These are phyloP conservation scores for Tupiocoris notatus DNA, from an alignment of 2,888 invertebrate species.

Conservation along the genomic window DNA sequence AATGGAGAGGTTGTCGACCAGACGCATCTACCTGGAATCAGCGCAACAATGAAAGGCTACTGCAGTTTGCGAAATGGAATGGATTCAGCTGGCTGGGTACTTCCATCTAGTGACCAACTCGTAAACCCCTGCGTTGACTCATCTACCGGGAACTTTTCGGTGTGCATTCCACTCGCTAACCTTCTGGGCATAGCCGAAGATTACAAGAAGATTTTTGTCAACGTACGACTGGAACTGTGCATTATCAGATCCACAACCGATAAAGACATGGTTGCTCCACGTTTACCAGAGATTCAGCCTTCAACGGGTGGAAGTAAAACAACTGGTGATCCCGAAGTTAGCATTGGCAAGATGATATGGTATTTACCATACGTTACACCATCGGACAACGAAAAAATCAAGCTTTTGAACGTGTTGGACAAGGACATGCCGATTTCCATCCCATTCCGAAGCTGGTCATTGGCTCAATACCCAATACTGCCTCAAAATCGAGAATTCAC, in stretches of 20 bases:
- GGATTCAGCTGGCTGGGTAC: slow-evolving; percentile 7
- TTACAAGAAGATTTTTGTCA: slow-evolving; percentile 46
- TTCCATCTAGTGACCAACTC: neutral
- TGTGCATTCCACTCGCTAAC: slow-evolving; percentile 46
- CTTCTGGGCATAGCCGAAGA: slow-evolving; percentile 49
- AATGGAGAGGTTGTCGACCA: slow-evolving; percentile 36
- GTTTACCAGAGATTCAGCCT: neutral
- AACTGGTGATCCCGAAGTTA: slow-evolving; percentile 20
- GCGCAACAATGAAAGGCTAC: slow-evolving; percentile 36
- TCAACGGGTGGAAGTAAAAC: neutral
- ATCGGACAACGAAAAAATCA: slow-evolving; percentile 47
- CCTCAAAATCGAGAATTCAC: slow-evolving; percentile 51
- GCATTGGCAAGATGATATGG: slow-evolving; percentile 47
- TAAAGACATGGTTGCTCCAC: slow-evolving; percentile 1
- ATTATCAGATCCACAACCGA: slow-evolving; percentile 32
- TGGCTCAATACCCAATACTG: slow-evolving; percentile 53
- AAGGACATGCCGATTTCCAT: slow-evolving; percentile 44
- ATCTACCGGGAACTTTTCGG: slow-evolving; percentile 2
- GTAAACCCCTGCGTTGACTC: neutral
- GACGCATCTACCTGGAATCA: slow-evolving; percentile 23
- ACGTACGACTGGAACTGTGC: slow-evolving; percentile 31
- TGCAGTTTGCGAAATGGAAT: slow-evolving; percentile 4
- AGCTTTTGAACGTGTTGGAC: slow-evolving; percentile 42
- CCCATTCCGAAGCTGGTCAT: slow-evolving; percentile 53
- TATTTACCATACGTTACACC: slow-evolving; percentile 47